Conservation (phyloP, 2,797 vertebrate species). For the Clarias fuscus region DNA sequence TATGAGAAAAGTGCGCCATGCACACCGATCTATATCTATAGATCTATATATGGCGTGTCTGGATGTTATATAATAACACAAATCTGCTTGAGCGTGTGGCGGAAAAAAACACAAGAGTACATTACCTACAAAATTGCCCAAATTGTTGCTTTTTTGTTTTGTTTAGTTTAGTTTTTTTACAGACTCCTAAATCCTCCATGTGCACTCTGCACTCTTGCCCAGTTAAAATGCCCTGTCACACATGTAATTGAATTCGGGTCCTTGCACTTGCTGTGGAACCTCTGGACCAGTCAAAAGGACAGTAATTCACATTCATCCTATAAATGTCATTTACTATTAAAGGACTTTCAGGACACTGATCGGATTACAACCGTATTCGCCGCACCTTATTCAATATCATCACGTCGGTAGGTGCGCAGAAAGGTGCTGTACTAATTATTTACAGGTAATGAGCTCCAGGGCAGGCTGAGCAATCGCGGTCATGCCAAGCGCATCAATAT, state of each 20-base stretch:
- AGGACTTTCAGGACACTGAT: slow-evolving; percentile 35
- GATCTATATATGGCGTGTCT: slow-evolving; percentile 19
- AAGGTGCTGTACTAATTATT: slow-evolving; percentile 9
- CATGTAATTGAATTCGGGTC: slow-evolving; percentile 6
- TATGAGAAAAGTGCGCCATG: background rate
- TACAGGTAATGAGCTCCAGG: slow-evolving; percentile 25
- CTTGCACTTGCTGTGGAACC: slow-evolving; percentile 1
- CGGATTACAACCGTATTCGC: slow-evolving; percentile 28
- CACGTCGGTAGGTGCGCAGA: slow-evolving; percentile 13
- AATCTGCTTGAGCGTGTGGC: background rate
- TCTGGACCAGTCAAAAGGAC: background rate
- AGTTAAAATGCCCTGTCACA: slow-evolving; percentile 31
- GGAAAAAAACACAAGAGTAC: slow-evolving; percentile 1
- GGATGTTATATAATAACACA: slow-evolving; percentile 15
- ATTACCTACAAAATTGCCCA: slow-evolving; percentile 14
- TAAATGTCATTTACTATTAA: slow-evolving; percentile 43
- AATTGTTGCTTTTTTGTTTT: background rate
- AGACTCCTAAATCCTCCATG: slow-evolving; percentile 11
- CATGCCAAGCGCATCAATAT: background rate
- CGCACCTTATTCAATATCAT: slow-evolving; percentile 17
- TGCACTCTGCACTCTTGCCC: background rate
- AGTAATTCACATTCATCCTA: slow-evolving; percentile 22
- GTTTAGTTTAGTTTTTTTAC: background rate
- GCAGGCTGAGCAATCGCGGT: background rate
- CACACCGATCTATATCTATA: background rate